phyloP scores from a whole-genome alignment of 2,797 vertebrate species.

The Bucorvus abyssinicus region DNA sequence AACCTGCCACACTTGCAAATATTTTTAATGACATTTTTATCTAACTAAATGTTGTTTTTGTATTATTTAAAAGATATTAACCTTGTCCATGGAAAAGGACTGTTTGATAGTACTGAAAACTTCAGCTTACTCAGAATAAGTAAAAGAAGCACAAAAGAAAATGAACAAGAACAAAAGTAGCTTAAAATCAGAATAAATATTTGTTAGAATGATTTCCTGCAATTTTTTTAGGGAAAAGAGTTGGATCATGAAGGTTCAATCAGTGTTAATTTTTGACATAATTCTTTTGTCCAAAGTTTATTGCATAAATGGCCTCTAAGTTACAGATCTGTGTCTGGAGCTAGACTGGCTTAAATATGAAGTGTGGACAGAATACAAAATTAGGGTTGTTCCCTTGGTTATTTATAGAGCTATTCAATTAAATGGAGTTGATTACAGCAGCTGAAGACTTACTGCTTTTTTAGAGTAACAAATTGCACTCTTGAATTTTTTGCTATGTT shows the following conservation, averaged over 20 bases:
- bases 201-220: neutral
- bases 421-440: neutral
- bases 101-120: neutral
- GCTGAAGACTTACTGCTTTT: neutral
- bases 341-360: neutral
- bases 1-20: too few relatives aligned
- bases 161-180: neutral
- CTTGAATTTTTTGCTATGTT: neutral
- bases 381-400: neutral
- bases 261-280: neutral
- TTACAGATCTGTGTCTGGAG: neutral
- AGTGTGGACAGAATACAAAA: neutral
- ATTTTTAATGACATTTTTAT: neutral
- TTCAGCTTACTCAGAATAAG: neutral
- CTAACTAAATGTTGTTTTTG: neutral
- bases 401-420: neutral
- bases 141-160: neutral
- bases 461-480: neutral
- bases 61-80: neutral
- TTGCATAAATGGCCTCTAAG: neutral
- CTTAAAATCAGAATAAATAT: neutral
- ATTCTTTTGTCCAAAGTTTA: neutral
- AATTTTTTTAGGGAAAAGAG: neutral
- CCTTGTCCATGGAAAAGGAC: neutral
- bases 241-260: neutral